Base-by-base conservation (phyloP, 2,113 vertebrate genomes). In the Indicator maculatus region DNA sequence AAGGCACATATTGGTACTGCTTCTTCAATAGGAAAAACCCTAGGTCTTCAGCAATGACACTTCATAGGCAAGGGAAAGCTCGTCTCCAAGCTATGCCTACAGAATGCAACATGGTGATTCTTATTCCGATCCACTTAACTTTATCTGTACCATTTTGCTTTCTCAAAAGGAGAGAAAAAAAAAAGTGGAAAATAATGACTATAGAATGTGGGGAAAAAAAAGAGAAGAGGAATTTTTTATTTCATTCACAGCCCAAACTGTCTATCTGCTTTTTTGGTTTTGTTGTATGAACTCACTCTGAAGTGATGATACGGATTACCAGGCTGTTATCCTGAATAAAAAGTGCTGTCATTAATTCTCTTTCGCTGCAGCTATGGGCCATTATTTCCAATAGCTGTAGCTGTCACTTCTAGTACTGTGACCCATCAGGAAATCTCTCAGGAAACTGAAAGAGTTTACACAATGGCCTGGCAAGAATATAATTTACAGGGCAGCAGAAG, bases 301-400 rank as follows among this genome's bases (percentile, higher is more conserved):
- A 96, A 97, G 93, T 97, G 90, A 92, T 95, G 93, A 93, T 96
- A 96, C 15, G 50, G 95, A 97, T 97, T 97, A 95, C 4, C 4
- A 90, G 74, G 47, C 83, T 92, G 86, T 94, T 97, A 93, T 96
- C 79, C 84, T 93, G 95, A 95, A 94, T 97, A 97, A 97, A 95
- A 97, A 96, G 88, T 89, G 67, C 96, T 96, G 83, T 94, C 38
- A 26, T 97, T 98, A 98, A 98, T 97, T 97, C 94, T 95, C 88
- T 89, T 98, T 97, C 96, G 92, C 95, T 96, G 86, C 97, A 96
- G 95, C 96, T 95, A 97, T 97, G 96, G 96, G 77, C 96, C 92
- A 97, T 98, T 97, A 97, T 98, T 97, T 97, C 95, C 89, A 76
- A 96, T 97, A 96, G 95, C 93, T 96, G 86, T 95, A 96, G 97